phyloP scores from a whole-genome alignment of 1,140 invertebrate species.

The Drosophila melanica region DNA sequence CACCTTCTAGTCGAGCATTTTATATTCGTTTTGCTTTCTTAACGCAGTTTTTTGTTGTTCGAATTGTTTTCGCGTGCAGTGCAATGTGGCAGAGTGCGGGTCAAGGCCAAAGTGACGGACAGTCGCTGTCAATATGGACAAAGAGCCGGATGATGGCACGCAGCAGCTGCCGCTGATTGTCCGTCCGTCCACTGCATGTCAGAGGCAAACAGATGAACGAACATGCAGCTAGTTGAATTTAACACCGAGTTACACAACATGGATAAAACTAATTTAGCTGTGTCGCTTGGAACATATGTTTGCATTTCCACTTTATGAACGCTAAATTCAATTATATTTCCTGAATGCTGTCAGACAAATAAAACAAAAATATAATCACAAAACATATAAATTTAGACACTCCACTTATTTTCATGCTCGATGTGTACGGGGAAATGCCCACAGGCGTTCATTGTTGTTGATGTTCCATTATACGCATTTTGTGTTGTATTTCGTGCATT shows the following conservation, averaged over 20 bases:
- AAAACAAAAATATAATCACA: conserved; percentile 6
- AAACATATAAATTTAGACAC: conserved; percentile 4
- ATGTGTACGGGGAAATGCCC: conserved; percentile 13
- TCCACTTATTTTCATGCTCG: not conserved
- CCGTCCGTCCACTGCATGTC: conserved; percentile 4
- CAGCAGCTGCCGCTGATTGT: conserved; percentile 25
- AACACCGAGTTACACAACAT: not conserved
- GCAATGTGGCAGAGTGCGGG: not conserved
- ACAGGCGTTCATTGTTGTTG: conserved; percentile 45
- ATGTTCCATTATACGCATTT: conserved; percentile 53
- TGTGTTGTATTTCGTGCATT: conserved; percentile 19
- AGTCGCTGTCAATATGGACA: conserved; percentile 18
- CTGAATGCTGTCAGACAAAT: not conserved
- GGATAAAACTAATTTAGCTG: no score
- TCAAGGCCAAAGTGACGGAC: conserved; percentile 5
- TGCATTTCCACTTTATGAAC: not conserved
- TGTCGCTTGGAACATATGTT: not conserved
- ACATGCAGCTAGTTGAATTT: conserved; percentile 4
- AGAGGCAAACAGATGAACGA: conserved; percentile 1
- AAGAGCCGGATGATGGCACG: conserved; percentile 19
- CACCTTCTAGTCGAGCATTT: not conserved
- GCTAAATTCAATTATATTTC: conserved; percentile 6
- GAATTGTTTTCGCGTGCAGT: not conserved
- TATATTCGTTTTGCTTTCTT: not conserved
- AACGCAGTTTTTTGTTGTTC: not conserved